Conservation (phyloP, 2,888 invertebrate genomes). For the Agrochola lota region DNA sequence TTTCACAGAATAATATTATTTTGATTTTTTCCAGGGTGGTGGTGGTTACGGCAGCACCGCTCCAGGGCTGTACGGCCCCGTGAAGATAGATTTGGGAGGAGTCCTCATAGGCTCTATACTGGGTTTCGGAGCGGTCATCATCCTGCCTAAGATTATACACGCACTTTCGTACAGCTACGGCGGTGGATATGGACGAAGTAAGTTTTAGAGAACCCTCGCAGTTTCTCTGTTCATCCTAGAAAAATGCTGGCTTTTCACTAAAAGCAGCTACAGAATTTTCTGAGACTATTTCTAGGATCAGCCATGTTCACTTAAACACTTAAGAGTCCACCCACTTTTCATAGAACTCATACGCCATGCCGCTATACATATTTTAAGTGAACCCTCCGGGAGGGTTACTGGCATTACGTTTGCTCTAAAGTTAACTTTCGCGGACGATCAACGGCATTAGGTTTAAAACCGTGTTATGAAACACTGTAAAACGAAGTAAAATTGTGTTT, state of each 20-base stretch:
- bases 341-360: too few species aligned
- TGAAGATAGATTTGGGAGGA: conserved; percentile 95
- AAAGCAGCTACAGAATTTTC: not conserved
- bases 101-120: conserved; percentile 95
- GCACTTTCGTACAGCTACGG: conserved; percentile 93
- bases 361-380: too few species aligned
- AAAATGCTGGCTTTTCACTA: not conserved
- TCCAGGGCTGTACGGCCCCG: conserved; percentile 92
- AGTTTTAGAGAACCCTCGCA: conserved; percentile 74
- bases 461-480: too few species aligned
- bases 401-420: too few species aligned
- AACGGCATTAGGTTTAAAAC: too few species aligned
- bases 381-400: too few species aligned
- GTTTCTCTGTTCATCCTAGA: too few species aligned
- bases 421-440: too few species aligned
- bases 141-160: conserved; percentile 94
- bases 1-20: not conserved
- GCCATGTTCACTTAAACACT: too few species aligned
- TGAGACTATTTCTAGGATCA: not conserved
- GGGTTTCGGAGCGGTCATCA: conserved; percentile 95
- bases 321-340: too few species aligned
- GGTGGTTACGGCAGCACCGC: conserved; percentile 83
- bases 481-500: too few species aligned
- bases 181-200: conserved; percentile 93
- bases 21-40: conserved; percentile 76